Base-by-base conservation (phyloP, 2,888 invertebrate species). In the Orthosia incerta region DNA sequence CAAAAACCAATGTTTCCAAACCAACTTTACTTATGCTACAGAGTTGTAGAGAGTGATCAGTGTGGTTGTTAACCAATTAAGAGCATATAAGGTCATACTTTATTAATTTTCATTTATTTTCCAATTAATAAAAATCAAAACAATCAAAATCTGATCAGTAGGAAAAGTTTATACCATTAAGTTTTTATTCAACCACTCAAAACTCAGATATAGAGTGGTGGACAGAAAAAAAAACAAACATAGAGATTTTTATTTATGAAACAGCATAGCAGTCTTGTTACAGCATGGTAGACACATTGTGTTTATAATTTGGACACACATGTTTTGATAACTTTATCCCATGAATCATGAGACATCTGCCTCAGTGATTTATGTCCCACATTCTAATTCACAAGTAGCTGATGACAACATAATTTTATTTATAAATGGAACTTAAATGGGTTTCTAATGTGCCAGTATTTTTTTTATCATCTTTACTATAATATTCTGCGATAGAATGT, bases 281-380 rank as follows among this genome's bases (percentile, higher is more conserved):
- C 76, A 81, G 79, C 72, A 75, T 89, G 88, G 87, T 71, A 84
- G 83, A 76, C 88, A 87, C 86, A 89, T 86, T 85, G 85, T 92
- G 92, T 92, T 92, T 92, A 91, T 87, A 82, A 87, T 88, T 87
- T 84, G 79, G 79, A 85, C 89, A 91, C 91, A 92, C 88, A 87
- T 92, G 90, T 87, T 90, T 83, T 88, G 79, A 86, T 88, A 88
- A 85, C 85, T 86, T 72, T 72, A 84, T 84, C 79, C 74, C 81
- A 90, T 93, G 93, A 93, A 90, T 92, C 93, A 92, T 89, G 74
- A 80, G 86, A 91, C 90, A 91, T 91, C 88, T 93, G 93, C 86
- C 79, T 60, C 78, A 76, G 75, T 79, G 86, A 86, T 86, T 86
- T 85, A 86, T 81, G 71, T 74, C 73, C 65, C 69, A 80, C 66